Evolutionary conservation across 2,113 vertebrate genomes (phyloP).

Genomic region (Planiliza haematocheilus): DNA sequence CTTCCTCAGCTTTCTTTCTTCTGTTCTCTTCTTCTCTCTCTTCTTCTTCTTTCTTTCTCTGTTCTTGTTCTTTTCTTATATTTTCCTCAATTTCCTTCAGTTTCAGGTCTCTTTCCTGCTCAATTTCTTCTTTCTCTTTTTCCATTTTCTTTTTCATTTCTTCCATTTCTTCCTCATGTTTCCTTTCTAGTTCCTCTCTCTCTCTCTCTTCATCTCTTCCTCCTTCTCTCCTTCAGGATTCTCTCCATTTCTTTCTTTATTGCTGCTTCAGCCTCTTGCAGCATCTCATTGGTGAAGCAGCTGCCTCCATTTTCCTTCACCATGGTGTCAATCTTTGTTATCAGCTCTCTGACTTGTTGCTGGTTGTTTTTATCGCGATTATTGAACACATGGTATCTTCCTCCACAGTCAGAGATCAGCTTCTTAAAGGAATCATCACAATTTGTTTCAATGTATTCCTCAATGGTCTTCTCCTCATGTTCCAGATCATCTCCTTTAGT

Average conservation of each 20-base stretch:
- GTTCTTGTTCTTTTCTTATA: no score
- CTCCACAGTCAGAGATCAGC: slow-evolving; percentile 14
- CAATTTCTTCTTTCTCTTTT: no score
- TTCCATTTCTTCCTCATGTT: slow-evolving; percentile 18
- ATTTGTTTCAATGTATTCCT: neutral
- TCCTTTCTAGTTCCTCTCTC: neutral
- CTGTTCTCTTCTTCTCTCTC: no score
- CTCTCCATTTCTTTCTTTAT: slow-evolving; percentile 8
- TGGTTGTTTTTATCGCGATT: neutral
- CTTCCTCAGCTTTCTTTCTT: no score
- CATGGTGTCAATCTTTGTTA: slow-evolving; percentile 33
- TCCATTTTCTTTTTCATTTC: no score
- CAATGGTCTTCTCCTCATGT: fast-evolving
- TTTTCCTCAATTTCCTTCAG: no score
- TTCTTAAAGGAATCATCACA: neutral
- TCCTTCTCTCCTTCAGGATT: slow-evolving; percentile 31
- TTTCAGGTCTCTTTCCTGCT: no score
- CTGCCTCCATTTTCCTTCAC: slow-evolving; percentile 34
- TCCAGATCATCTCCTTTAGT: slow-evolving; percentile 23
- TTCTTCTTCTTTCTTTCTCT: no score
- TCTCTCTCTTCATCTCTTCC: slow-evolving; percentile 27
- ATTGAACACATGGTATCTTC: slow-evolving; percentile 41
- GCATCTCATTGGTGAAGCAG: slow-evolving; percentile 36
- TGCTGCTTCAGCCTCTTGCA: slow-evolving; percentile 10
- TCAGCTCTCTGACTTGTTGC: slow-evolving; percentile 36